phyloP scores from a whole-genome alignment of 2,113 vertebrate genomes.

The Notarius lentiginosus region DNA sequence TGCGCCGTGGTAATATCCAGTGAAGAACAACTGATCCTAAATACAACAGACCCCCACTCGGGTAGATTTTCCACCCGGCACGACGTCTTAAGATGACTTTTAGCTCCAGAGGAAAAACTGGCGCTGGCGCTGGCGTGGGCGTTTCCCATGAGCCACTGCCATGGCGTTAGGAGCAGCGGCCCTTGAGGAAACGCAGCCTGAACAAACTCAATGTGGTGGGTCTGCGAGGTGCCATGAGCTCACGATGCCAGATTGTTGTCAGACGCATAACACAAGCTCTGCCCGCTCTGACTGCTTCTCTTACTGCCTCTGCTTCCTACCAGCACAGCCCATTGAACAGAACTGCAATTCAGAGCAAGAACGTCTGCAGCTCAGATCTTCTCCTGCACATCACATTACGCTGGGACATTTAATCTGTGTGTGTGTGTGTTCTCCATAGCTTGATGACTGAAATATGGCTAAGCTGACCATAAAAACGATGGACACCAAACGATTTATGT shows the following conservation, averaged over 20 bases:
- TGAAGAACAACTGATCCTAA: constrained; percentile 66
- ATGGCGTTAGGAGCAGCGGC: constrained; percentile 33
- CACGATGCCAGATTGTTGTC: constrained; percentile 42
- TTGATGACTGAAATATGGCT: background rate
- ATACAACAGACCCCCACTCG: constrained; percentile 57
- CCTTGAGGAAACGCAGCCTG: constrained; percentile 40
- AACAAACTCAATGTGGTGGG: constrained; percentile 55
- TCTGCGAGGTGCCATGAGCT: constrained; percentile 40
- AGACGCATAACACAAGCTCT: constrained; percentile 40
- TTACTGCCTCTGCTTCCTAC: constrained; percentile 31
- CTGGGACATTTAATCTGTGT: constrained; percentile 7
- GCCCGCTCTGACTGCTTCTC: constrained; percentile 32
- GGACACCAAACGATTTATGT: background rate
- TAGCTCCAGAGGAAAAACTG: constrained; percentile 46
- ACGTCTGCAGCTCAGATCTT: constrained; percentile 7
- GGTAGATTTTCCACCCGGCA: constrained; percentile 44
- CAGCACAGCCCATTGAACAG: constrained; percentile 30
- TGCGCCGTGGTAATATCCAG: constrained; percentile 68
- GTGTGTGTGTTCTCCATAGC: background rate
- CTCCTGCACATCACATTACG: constrained; percentile 15
- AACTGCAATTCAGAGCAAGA: constrained; percentile 19
- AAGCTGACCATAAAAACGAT: background rate
- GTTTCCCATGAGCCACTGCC: constrained; percentile 31
- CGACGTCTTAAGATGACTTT: constrained; percentile 39
- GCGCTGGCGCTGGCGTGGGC: constrained; percentile 31